Percentiles rank a stretch among this genome's conserved stretches.
phyloP scores from a whole-genome alignment of 2,797 vertebrate genomes.

The Propithecus deckenii region DNA sequence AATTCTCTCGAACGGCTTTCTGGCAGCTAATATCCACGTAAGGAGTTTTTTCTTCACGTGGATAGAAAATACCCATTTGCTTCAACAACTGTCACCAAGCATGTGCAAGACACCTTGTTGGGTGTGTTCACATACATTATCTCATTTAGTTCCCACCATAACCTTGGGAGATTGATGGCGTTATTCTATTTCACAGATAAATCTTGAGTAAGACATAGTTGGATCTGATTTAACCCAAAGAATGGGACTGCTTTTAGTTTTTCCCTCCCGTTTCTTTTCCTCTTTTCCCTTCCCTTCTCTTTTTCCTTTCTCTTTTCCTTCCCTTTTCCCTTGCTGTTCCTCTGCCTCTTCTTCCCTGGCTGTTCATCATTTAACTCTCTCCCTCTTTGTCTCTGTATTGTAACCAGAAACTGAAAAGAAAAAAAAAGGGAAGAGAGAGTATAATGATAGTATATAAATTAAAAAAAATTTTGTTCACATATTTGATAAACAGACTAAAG shows the following conservation, averaged over 20 bases:
- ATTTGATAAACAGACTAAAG: background rate
- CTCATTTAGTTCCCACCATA: background rate
- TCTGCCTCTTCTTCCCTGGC: background rate
- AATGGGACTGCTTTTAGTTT: background rate
- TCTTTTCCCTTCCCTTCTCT: background rate
- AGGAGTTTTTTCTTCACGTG: background rate
- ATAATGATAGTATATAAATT: background rate
- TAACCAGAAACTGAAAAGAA: background rate
- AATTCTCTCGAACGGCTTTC: background rate
- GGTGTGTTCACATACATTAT: fast-evolving
- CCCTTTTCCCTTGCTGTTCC: background rate
- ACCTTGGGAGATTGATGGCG: background rate
- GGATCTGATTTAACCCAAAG: background rate
- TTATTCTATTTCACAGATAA: background rate
- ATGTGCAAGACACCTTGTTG: background rate
- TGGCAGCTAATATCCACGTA: background rate
- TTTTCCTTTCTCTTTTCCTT: background rate
- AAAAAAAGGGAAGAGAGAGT: background rate
- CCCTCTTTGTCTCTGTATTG: too few species aligned
- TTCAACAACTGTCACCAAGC: background rate
- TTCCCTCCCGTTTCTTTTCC: background rate
- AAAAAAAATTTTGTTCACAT: background rate
- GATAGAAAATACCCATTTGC: background rate
- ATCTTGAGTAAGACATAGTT: background rate
- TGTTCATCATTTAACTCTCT: background rate